These are phyloP conservation scores for Melanogrammus aeglefinus DNA, from an alignment of 2,797 vertebrate genomes.

Conservation along the genomic window DNA sequence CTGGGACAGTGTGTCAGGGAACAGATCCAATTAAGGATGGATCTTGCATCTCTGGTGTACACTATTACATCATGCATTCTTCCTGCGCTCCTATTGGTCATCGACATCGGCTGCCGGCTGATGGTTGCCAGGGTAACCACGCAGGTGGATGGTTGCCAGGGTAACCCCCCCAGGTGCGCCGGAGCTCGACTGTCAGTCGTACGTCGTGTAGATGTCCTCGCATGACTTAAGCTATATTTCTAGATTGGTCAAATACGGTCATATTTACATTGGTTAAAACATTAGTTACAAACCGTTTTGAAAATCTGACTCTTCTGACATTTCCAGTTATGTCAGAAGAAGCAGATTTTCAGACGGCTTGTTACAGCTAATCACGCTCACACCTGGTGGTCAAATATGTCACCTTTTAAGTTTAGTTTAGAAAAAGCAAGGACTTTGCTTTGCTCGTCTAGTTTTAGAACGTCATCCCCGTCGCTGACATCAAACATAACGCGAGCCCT, in stretches of 20 bases:
- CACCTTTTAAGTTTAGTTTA: not conserved
- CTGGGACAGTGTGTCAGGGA: constrained; percentile 27
- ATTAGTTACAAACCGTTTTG: not conserved
- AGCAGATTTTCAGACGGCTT: no score
- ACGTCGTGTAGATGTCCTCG: no score
- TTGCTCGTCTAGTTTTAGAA: not conserved
- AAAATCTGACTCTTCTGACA: no score
- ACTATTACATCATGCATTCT: constrained; percentile 36
- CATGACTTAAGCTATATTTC: not conserved
- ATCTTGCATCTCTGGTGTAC: constrained; percentile 32
- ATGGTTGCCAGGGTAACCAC: not conserved
- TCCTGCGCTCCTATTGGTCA: not conserved
- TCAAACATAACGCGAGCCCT: not conserved
- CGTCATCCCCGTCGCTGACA: not conserved
- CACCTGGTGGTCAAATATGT: no score
- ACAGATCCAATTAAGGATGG: constrained; percentile 56
- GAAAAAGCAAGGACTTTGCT: not conserved
- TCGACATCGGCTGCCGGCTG: not conserved
- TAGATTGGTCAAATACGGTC: not conserved
- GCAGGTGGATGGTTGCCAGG: not conserved
- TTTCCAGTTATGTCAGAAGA: no score
- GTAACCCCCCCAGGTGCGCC: not conserved
- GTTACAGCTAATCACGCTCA: no score
- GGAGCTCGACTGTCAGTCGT: no score
- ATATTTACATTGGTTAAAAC: not conserved